These are phyloP conservation scores for Hylaea fasciaria DNA, from an alignment of 2,888 invertebrate species.

Conservation along the genomic window DNA sequence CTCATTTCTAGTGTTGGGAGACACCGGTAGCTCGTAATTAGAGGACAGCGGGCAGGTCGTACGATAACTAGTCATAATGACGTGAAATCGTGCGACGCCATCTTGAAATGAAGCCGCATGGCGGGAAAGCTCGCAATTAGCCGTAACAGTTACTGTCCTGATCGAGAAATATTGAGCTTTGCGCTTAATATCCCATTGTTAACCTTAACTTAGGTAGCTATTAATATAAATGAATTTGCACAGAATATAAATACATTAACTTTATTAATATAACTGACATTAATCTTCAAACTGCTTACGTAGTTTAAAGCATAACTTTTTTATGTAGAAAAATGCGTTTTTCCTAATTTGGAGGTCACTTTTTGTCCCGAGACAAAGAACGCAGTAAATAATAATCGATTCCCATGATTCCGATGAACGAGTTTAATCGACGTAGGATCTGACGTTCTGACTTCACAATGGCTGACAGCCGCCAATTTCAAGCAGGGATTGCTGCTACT, in stretches of 20 bases:
- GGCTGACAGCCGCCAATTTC: constrained; percentile 72
- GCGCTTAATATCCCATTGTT: constrained; percentile 8
- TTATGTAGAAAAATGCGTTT: constrained; percentile 7
- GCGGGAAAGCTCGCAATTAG: constrained; percentile 75
- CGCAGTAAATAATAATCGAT: constrained; percentile 56
- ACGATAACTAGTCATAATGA: constrained; percentile 82
- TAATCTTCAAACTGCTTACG: too few relatives aligned
- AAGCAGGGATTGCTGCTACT: constrained; percentile 61
- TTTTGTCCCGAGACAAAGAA: constrained; percentile 21
- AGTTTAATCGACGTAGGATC: constrained; percentile 54
- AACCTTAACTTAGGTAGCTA: constrained; percentile 2
- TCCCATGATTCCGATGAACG: constrained; percentile 65
- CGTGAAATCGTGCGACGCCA: constrained; percentile 74
- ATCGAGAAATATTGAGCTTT: constrained; percentile 26
- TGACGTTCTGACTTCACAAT: constrained; percentile 44
- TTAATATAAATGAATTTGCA: constrained; percentile 4
- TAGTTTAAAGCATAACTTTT: too few relatives aligned
- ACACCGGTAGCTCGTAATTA: constrained; percentile 73
- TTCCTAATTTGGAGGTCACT: not conserved
- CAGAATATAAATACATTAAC: not conserved
- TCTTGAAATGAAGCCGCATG: constrained; percentile 66
- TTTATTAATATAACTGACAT: too few relatives aligned
- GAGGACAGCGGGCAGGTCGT: constrained; percentile 74
- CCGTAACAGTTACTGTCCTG: constrained; percentile 43
- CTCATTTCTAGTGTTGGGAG: constrained; percentile 50